Evolutionary conservation across 1,140 invertebrate species (phyloP), one percentile per base, ranked within the genome.

Genomic region (Brachionus asplanchnoidis): DNA sequence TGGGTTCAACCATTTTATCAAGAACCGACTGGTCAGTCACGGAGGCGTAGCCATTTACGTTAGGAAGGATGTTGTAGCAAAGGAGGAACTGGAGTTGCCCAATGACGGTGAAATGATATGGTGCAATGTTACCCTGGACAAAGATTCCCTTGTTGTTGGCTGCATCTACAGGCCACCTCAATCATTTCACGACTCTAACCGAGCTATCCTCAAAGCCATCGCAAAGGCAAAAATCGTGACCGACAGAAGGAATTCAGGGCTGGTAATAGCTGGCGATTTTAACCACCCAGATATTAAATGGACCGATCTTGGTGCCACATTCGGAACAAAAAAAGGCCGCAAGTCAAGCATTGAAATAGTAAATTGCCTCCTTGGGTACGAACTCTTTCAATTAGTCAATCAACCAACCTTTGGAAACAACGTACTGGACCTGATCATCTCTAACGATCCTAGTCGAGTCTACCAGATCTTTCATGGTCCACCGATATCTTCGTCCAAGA

Each of bases 361-460:
- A n/a, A n/a, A n/a, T n/a, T n/a, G n/a, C n/a, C n/a, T n/a, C n/a
- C n/a, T n/a, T n/a, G n/a, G n/a, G n/a, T n/a, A n/a, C n/a, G n/a
- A n/a, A n/a, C n/a, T n/a, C n/a, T n/a, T n/a, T n/a, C n/a, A n/a
- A n/a, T n/a, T n/a, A n/a, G n/a, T n/a, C n/a, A n/a, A n/a, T n/a
- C n/a, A n/a, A n/a, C n/a, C n/a, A n/a, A n/a, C n/a, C n/a, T n/a
- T n/a, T n/a, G n/a, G n/a, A n/a, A 53, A 70, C 36, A 70, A 70
- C 23, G 36, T 70, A 32, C 66, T 70, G 36, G 66, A 70, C 36
- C 66, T 70, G n/a, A 40, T 70, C 36, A 28, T 70, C 26, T 32
- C 66, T 40, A 70, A 70, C 66, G 66, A 70, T 70, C 50, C 50
- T 53, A 53, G 50, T n/a, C 50, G 50, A 53, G 50, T 53, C 50